phyloP scores from a whole-genome alignment of 1,140 invertebrate genomes.

The Drosophila paulistorum region DNA sequence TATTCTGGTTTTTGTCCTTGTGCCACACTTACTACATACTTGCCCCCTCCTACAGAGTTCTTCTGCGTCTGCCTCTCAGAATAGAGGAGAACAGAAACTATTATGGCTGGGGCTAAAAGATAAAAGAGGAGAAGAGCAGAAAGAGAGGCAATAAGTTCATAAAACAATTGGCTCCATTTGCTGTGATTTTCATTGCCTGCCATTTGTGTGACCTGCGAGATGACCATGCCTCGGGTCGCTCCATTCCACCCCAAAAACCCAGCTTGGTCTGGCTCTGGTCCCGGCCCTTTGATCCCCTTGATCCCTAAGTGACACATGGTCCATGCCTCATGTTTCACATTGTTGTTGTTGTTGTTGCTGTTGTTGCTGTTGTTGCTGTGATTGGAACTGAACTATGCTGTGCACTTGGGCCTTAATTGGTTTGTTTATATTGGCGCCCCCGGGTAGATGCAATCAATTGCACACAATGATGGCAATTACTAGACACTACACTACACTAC shows the following conservation, averaged over 20 bases:
- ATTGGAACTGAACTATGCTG: slow-evolving; percentile 31
- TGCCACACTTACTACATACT: neutral
- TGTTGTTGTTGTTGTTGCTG: slow-evolving; percentile 30
- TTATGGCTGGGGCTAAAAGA: slow-evolving; percentile 16
- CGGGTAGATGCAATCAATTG: slow-evolving; percentile 77
- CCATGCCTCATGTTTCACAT: slow-evolving; percentile 12
- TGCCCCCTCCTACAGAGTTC: neutral
- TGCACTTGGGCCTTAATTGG: slow-evolving; percentile 73
- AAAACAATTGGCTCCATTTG: slow-evolving; percentile 81
- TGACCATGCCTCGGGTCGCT: slow-evolving; percentile 34
- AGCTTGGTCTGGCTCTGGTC: neutral
- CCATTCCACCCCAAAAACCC: neutral
- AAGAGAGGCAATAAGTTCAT: slow-evolving; percentile 70
- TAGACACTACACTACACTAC: slow-evolving; percentile 27
- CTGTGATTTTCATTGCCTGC: slow-evolving; percentile 80
- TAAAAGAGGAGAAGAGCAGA: neutral
- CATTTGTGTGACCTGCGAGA: slow-evolving; percentile 75
- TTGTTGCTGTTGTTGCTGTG: slow-evolving; percentile 35
- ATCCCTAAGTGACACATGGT: slow-evolving; percentile 35
- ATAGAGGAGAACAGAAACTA: slow-evolving; percentile 18
- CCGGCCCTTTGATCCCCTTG: slow-evolving; percentile 21
- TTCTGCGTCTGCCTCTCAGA: no score
- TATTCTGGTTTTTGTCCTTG: slow-evolving; percentile 8
- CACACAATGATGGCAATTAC: slow-evolving; percentile 79
- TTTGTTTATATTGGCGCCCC: slow-evolving; percentile 79